Base-by-base conservation (phyloP, 2,113 vertebrate genomes). In the Lepidothrix coronata region DNA sequence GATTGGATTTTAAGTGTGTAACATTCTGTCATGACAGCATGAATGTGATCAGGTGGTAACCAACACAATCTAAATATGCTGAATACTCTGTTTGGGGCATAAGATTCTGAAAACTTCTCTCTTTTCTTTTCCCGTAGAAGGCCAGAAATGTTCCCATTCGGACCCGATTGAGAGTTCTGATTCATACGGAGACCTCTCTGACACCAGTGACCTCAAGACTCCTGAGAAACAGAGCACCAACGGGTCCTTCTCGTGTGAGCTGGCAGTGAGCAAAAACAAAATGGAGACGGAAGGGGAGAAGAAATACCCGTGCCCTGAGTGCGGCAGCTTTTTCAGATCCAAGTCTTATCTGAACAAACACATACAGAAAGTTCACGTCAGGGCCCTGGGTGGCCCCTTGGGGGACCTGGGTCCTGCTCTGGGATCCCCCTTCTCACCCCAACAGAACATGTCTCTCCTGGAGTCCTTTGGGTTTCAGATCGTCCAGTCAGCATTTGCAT, bases 341-440 rank as follows among this genome's bases (percentile, higher is more conserved):
- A 99, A 99, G 98, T 99, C 99, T 98, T 99, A 99, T 97, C 98
- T 99, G 98, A 99, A 99, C 98, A 99, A 99, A 97, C 99, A 99
- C 97, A 98, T 99, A 98, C 99, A 99, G 97, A 98, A 99, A 98
- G 99, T 99, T 94, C 99, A 99, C 67, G 98, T 99, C 86, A 98
- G 98, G 95, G 97, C 98, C 43, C 98, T 98, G 23, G 98, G 98
- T 84, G 97, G 98, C 91, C 95, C 98, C 2, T 66, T 99, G 67
- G 98, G 98, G 75, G 99, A 99, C 95, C 98, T 99, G 54, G 97
- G 98, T 90, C 98, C 99, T 55, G 96, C 98, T 84, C 97, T 99
- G 6, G 98, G 98, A 74, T 99, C 99, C 31, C 99, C 99, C 54
- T 99, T 99, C 95, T 99, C 99, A 78, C 98, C 99, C 62, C 99